Evolutionary conservation across 2,797 vertebrate genomes (phyloP).

Genomic region (Acipenser oxyrinchus): DNA sequence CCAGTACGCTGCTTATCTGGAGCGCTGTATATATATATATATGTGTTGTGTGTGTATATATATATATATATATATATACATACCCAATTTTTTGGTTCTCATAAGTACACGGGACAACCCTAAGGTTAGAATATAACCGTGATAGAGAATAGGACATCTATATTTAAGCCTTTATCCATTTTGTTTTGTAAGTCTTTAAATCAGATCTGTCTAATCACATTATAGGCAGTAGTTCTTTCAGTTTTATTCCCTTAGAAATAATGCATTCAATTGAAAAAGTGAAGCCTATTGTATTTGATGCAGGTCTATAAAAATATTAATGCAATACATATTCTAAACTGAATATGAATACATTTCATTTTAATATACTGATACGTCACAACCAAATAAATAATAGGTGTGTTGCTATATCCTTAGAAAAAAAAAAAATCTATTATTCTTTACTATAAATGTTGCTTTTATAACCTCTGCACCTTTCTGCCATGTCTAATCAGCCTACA

Average conservation of each 20-base stretch:
- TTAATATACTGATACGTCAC: background rate
- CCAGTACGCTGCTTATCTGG: too few relatives aligned
- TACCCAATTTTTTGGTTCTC: too few relatives aligned
- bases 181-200: slow-evolving; percentile 11
- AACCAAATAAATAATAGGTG: too few relatives aligned
- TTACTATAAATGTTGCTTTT: slow-evolving; percentile 51
- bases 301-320: slow-evolving; percentile 36
- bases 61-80: too few relatives aligned
- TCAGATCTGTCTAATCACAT: slow-evolving; percentile 30
- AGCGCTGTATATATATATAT: too few relatives aligned
- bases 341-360: slow-evolving; percentile 47
- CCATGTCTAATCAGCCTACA: slow-evolving; percentile 68
- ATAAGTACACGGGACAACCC: too few relatives aligned
- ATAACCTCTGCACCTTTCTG: slow-evolving; percentile 68
- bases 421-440: too few relatives aligned
- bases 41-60: too few relatives aligned
- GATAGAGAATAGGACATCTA: too few relatives aligned
- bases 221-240: slow-evolving; percentile 34
- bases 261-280: slow-evolving; percentile 38
- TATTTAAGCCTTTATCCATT: too few relatives aligned
- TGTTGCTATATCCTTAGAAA: too few relatives aligned
- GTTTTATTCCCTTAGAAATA: slow-evolving; percentile 46
- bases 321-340: slow-evolving; percentile 37
- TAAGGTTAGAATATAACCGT: too few relatives aligned
- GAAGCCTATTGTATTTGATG: slow-evolving; percentile 47